These are phyloP conservation scores for Carterocephalus palaemon DNA, from an alignment of 2,888 invertebrate species.

Conservation along the genomic window DNA sequence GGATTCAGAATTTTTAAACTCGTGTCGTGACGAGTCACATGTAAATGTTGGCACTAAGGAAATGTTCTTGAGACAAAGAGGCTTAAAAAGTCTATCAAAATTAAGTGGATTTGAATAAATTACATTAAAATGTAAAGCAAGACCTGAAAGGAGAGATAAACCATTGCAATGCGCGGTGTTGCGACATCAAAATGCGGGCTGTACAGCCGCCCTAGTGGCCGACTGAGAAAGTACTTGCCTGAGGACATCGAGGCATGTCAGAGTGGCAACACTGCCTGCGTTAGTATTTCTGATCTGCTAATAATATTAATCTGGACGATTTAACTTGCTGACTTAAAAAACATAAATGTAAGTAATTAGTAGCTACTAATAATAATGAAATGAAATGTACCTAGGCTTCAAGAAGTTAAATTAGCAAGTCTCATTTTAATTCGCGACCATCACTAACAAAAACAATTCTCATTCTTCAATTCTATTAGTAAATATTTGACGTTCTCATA, in stretches of 20 bases:
- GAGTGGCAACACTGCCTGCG: slow-evolving; percentile 30
- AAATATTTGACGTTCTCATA: slow-evolving; percentile 48
- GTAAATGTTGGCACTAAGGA: background rate
- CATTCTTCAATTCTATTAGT: slow-evolving; percentile 17
- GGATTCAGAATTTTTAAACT: slow-evolving; percentile 22
- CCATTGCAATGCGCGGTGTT: slow-evolving; percentile 34
- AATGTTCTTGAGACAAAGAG: background rate
- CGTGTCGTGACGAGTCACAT: background rate
- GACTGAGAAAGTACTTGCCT: slow-evolving; percentile 42
- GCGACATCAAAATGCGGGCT: slow-evolving; percentile 56
- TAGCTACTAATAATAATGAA: no score
- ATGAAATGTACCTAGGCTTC: no score
- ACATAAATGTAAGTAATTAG: no score
- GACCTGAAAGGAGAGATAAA: slow-evolving; percentile 22
- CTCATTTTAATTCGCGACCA: background rate
- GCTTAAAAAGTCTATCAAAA: background rate
- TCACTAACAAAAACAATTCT: background rate
- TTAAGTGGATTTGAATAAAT: background rate
- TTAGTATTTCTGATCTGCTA: slow-evolving; percentile 5
- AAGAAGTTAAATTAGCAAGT: no score
- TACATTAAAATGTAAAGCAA: slow-evolving; percentile 21
- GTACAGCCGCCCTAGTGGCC: slow-evolving; percentile 47
- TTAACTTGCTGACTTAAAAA: no score
- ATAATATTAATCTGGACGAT: no score
- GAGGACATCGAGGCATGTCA: slow-evolving; percentile 30